Base-by-base conservation (phyloP, 2,888 invertebrate genomes). In the Zaprionus bogoriensis region DNA sequence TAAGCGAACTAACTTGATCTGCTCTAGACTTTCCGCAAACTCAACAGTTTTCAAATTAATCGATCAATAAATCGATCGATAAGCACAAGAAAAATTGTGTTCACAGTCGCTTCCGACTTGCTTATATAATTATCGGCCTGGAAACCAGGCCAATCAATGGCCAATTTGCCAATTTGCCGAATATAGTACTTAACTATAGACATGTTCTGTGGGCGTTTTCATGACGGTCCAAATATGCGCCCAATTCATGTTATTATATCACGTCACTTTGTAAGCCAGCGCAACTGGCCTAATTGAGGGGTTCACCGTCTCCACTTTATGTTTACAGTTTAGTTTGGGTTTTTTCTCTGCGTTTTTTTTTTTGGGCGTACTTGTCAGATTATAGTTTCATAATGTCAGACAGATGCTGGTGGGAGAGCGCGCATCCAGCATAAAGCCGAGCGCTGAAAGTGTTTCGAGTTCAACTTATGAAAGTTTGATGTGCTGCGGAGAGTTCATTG, bases 171-270 rank as follows among this genome's bases (percentile, higher is more conserved):
- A 46, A 67, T 38, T 61, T 52, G 51, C 4, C 48, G 19, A 25
- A 47, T 20, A 38, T 36, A 71, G 27, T 19, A 45, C 48, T 32
- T 63, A 70, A 71, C 14, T 38, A 67, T 54, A 52, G 51, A 36
- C 32, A 39, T 32, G 44, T 22, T 52, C 53, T 20, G 67, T 70
- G 63, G 77, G 77, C 74, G 74, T 58, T 50, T 51, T 67, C 52
- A 74, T 68, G 47, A 39, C 69, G 60, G 73, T 59, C 83, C 70
- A 79, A 77, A 83, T 77, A 65, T 69, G 70, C 41, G 36, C 42
- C 51, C 61, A 83, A 79, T 86, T 50, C 47, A 45, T 61, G 62
- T 86, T 67, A 79, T 79, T 79, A 86, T 54, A 41, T 58, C 51
- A 59, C 52, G 44, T 50, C 20, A 47, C 30, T 50, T 51, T 27